Evolutionary conservation across 2,797 vertebrate species (phyloP).

Genomic region (Rhodeus uyekii): DNA sequence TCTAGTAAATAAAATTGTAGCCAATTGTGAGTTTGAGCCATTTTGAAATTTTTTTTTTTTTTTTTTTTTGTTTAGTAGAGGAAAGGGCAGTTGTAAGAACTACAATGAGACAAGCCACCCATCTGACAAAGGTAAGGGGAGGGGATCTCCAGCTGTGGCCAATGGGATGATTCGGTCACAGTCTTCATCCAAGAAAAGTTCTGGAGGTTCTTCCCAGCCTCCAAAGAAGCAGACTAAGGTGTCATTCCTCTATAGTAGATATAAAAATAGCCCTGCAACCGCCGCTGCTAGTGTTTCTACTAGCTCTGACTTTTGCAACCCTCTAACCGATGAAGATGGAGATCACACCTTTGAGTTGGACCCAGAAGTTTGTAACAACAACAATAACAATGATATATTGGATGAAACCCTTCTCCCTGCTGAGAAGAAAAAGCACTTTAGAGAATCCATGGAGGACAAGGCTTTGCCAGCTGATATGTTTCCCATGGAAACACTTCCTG

Average conservation of each 20-base stretch:
- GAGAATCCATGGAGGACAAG: slow-evolving; percentile 66
- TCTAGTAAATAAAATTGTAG: background rate
- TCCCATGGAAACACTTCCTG: slow-evolving; percentile 94
- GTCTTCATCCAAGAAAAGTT: slow-evolving; percentile 83
- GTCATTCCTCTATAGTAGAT: slow-evolving; percentile 90
- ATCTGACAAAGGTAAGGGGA: slow-evolving; percentile 95
- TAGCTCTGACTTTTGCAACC: slow-evolving; percentile 47
- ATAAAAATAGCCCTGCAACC: slow-evolving; percentile 75
- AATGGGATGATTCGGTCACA: slow-evolving; percentile 80
- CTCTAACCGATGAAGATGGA: slow-evolving; percentile 75
- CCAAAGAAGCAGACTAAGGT: slow-evolving; percentile 90
- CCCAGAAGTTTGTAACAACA: slow-evolving; percentile 67
- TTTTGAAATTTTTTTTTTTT: background rate
- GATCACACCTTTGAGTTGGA: slow-evolving; percentile 70
- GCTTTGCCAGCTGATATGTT: slow-evolving; percentile 85
- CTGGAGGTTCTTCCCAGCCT: slow-evolving; percentile 79
- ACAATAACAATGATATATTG: slow-evolving; percentile 61
- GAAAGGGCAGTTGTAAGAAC: slow-evolving; percentile 91
- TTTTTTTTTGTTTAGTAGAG: slow-evolving; percentile 62
- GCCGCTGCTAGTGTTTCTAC: slow-evolving; percentile 51
- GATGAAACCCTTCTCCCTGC: slow-evolving; percentile 25
- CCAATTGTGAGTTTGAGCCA: background rate
- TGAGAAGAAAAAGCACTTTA: slow-evolving; percentile 49
- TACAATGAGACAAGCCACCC: slow-evolving; percentile 87
- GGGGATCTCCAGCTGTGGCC: slow-evolving; percentile 85